Conservation (phyloP, 2,797 vertebrate species). For the Chelon auratus region DNA sequence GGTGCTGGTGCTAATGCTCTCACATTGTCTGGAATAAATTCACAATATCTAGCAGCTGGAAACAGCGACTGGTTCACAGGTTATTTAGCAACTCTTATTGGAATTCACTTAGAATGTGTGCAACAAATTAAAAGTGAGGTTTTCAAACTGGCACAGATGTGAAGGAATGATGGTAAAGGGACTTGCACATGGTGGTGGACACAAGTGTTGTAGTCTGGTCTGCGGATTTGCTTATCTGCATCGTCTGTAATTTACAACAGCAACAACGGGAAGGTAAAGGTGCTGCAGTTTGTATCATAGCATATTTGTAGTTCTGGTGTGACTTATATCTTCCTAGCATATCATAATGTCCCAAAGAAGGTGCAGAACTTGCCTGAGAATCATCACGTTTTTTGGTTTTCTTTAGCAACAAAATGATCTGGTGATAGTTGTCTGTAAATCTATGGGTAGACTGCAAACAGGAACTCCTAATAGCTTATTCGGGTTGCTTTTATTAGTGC, state of each 20-base stretch:
- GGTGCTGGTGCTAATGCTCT: slow-evolving; percentile 1
- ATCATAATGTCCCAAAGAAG: not conserved
- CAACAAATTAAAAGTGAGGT: not conserved
- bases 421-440: not conserved
- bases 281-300: no score
- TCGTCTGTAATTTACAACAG: no score
- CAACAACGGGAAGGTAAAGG: no score
- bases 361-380: not conserved
- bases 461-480: not conserved
- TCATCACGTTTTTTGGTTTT: not conserved
- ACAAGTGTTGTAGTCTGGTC: not conserved
- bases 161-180: not conserved
- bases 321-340: not conserved
- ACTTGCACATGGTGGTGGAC: no score
- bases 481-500: not conserved
- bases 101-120: not conserved
- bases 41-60: slow-evolving; percentile 2
- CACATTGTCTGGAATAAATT: slow-evolving; percentile 19
- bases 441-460: not conserved
- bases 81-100: slow-evolving; percentile 1
- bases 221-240: no score
- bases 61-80: slow-evolving; percentile 6
- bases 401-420: not conserved
- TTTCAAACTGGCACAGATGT: not conserved
- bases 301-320: not conserved